Percentiles rank a stretch among this genome's conserved stretches.
These are phyloP conservation scores for Strigamia maritima DNA, from an alignment of 2,888 invertebrate species.

Conservation along the genomic window DNA sequence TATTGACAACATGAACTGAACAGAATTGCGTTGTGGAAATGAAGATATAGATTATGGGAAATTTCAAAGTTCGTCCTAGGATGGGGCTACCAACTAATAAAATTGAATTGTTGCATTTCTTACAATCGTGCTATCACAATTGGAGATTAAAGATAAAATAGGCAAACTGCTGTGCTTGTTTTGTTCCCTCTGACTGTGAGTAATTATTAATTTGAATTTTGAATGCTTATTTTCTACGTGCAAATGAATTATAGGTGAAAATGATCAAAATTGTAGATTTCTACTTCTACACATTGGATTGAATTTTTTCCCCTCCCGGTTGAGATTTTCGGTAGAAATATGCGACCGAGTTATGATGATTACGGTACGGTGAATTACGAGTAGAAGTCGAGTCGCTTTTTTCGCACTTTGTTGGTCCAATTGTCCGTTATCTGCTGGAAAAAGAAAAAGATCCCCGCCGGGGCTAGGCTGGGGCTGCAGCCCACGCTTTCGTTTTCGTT, in stretches of 20 bases:
- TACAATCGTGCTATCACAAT: too few relatives aligned
- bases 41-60: too few relatives aligned
- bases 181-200: too few relatives aligned
- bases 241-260: background rate
- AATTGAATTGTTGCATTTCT: too few relatives aligned
- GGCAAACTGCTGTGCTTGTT: too few relatives aligned
- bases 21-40: too few relatives aligned
- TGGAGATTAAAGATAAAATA: too few relatives aligned
- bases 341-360: slow-evolving; percentile 14
- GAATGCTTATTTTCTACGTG: background rate
- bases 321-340: background rate
- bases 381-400: background rate
- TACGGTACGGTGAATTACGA: background rate
- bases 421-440: background rate
- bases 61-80: too few relatives aligned
- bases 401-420: background rate
- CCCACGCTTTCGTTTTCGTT: slow-evolving; percentile 22
- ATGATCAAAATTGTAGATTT: background rate
- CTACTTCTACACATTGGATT: background rate
- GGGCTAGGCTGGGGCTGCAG: slow-evolving; percentile 8
- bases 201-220: background rate
- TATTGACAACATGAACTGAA: too few relatives aligned
- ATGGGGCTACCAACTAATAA: too few relatives aligned
- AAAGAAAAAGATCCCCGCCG: background rate
- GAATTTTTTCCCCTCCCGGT: background rate